Conservation (phyloP, 2,113 vertebrate species). For the Gambusia holbrooki region DNA sequence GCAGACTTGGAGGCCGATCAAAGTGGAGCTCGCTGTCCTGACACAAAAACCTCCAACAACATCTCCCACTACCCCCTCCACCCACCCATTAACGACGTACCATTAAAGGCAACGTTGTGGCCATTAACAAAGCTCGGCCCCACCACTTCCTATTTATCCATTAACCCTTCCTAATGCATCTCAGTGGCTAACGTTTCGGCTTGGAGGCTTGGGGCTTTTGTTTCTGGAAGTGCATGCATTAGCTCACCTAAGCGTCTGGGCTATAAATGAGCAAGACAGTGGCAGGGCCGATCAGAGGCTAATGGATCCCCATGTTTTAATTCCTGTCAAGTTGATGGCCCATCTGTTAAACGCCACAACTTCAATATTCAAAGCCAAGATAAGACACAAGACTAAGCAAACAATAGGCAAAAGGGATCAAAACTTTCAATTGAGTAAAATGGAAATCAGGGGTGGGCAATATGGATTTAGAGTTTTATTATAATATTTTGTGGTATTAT, state of each 20-base stretch:
- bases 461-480: no score
- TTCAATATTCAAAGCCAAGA: conserved; percentile 20
- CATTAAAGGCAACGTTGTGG: conserved; percentile 74
- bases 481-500: no score
- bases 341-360: conserved; percentile 1
- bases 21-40: conserved; percentile 39
- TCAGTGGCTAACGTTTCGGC: conserved; percentile 42
- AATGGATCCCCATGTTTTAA: conserved; percentile 18
- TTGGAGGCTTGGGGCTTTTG: conserved; percentile 55
- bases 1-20: conserved; percentile 48
- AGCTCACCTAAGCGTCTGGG: conserved; percentile 26
- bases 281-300: conserved; percentile 10
- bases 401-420: neutral
- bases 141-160: conserved; percentile 61
- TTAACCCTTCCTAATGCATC: conserved; percentile 69
- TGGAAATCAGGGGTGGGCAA: neutral
- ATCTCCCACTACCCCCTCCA: conserved; percentile 9
- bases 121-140: conserved; percentile 75
- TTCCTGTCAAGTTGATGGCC: conserved; percentile 2
- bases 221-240: conserved; percentile 47
- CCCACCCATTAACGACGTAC: conserved; percentile 56
- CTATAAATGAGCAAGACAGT: conserved; percentile 30
- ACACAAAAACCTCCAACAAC: conserved; percentile 54
- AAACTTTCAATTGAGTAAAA: conserved; percentile 10
- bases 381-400: conserved; percentile 8